These are phyloP conservation scores for Microctonus brassicae DNA, from an alignment of 2,888 invertebrate genomes.

Conservation along the genomic window DNA sequence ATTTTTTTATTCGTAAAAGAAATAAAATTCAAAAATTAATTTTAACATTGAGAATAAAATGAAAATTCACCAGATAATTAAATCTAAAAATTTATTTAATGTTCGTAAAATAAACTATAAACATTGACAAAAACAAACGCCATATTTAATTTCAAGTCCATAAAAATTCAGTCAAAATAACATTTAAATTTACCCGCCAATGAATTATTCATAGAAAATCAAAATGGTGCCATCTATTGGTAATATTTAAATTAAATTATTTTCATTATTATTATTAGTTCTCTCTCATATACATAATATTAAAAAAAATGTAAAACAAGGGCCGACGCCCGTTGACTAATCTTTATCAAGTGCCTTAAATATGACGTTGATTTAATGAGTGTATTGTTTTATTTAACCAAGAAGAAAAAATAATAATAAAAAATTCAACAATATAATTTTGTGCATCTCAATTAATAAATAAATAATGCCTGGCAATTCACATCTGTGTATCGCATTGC, in stretches of 20 bases:
- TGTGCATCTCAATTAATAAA: too few relatives aligned
- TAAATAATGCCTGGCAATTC: not conserved
- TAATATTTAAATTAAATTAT: not conserved
- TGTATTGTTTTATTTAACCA: not conserved
- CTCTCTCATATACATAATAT: too few relatives aligned
- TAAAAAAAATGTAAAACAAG: not conserved
- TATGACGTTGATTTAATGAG: not conserved
- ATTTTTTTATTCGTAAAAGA: constrained; percentile 7
- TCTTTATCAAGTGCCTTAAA: not conserved
- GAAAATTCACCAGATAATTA: too few relatives aligned
- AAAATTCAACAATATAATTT: not conserved
- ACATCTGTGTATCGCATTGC: not conserved
- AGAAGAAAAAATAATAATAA: not conserved
- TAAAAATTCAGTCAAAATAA: too few relatives aligned
- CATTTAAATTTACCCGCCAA: not conserved
- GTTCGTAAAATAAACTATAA: too few relatives aligned
- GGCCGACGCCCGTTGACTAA: not conserved
- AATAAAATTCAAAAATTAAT: too few relatives aligned
- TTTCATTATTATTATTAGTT: too few relatives aligned
- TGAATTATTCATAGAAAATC: not conserved
- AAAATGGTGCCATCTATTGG: not conserved
- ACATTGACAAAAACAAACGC: too few relatives aligned
- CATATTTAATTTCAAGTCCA: too few relatives aligned
- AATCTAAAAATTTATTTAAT: too few relatives aligned
- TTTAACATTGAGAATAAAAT: too few relatives aligned